Evolutionary conservation across 1,140 invertebrate species (phyloP), one percentile per base, ranked within the genome.

Genomic region (Drosophila kohkoa): DNA sequence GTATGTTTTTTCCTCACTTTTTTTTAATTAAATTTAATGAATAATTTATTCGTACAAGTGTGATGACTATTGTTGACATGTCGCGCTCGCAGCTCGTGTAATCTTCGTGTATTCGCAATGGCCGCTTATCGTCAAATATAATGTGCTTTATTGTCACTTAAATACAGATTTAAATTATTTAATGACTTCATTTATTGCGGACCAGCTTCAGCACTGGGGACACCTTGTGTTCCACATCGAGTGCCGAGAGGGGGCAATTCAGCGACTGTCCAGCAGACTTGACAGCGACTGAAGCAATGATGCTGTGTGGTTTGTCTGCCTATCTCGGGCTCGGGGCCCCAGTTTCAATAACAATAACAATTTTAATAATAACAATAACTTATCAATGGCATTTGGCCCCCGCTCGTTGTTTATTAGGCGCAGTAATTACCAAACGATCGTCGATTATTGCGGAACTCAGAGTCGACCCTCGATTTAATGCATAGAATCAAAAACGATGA

Each of bases 101-200:
- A 62, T 69, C 67, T 43, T 49, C 32, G 25, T 30, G 45, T 51
- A 59, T 60, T 65, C 28, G 77, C 83, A 88, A 82, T 88, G 73
- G 69, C 46, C 35, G 80, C 85, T 69, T 89, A 83, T 83, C 74
- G 54, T 75, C 67, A 67, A 68, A 66, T 78, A 77, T 89, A 89
- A 89, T 81, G 77, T 85, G 70, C 74, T 88, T 88, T 75, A 88
- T 83, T 89, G 83, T 85, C 83, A 89, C 77, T 88, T 88, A 88
- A 88, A 72, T 75, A 72, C 75, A 85, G 83, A 89, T 89, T 88
- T 79, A 60, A 89, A 88, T 88, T 78, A 81, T 83, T 89, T 88
- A 66, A 88, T 85, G 86, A 68, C 85, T 85, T 75, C 67, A 89
- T 89, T 88, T 75, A 67, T 54, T 85, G 59, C 55, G 71, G 57